These are phyloP conservation scores for Physocephala rufipes DNA, from an alignment of 2,888 invertebrate species.

Conservation along the genomic window DNA sequence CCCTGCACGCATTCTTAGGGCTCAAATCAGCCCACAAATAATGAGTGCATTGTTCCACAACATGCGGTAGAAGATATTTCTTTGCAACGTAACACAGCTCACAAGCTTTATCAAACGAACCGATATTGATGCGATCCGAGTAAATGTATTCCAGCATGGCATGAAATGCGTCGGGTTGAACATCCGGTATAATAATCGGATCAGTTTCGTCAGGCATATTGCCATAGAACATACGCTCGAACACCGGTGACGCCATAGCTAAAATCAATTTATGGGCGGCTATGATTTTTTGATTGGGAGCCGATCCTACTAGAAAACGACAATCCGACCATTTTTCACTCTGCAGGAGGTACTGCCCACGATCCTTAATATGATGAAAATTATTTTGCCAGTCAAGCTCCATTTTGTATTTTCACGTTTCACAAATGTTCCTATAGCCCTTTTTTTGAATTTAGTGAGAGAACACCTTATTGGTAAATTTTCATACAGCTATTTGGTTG, in stretches of 20 bases:
- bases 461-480: too few species aligned
- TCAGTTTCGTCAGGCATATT: slow-evolving; percentile 82
- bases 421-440: too few species aligned
- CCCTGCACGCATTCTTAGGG: slow-evolving; percentile 83
- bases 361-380: slow-evolving; percentile 75
- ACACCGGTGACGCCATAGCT: slow-evolving; percentile 88
- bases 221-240: slow-evolving; percentile 89
- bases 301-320: slow-evolving; percentile 81
- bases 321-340: slow-evolving; percentile 87
- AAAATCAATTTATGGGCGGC: slow-evolving; percentile 83
- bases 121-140: slow-evolving; percentile 80
- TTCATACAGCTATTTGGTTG: too few species aligned
- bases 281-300: slow-evolving; percentile 78
- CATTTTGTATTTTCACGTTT: too few species aligned
- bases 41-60: slow-evolving; percentile 84
- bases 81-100: slow-evolving; percentile 89
- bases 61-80: slow-evolving; percentile 85
- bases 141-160: slow-evolving; percentile 86
- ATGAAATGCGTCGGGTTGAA: slow-evolving; percentile 86
- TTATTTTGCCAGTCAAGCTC: slow-evolving; percentile 79
- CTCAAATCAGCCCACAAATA: slow-evolving; percentile 77
- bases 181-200: slow-evolving; percentile 83
- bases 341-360: slow-evolving; percentile 79
- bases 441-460: too few species aligned
- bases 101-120: slow-evolving; percentile 86